A percentile compares a stretch with the other conserved stretches of the same genome.
phyloP scores from a whole-genome alignment of 2,888 invertebrate genomes.

The Agriopis marginaria region DNA sequence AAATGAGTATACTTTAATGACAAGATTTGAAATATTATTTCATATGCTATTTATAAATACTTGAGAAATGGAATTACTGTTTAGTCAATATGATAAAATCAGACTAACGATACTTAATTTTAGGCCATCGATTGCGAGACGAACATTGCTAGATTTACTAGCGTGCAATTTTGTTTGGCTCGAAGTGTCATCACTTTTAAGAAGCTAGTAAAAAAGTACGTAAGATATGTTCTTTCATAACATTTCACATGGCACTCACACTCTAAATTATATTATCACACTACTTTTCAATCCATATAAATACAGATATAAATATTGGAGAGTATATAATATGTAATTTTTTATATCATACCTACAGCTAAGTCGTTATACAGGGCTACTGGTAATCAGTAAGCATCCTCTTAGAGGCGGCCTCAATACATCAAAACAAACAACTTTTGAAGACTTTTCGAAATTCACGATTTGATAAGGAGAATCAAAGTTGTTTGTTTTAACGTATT shows the following conservation, averaged over 20 bases:
- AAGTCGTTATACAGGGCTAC: too few species aligned
- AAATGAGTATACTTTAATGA: slow-evolving; percentile 24
- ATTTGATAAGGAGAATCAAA: too few species aligned
- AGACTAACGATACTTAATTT: slow-evolving; percentile 20
- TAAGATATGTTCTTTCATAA: slow-evolving; percentile 46
- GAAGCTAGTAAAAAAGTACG: slow-evolving; percentile 40
- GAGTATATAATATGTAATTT: slow-evolving; percentile 6
- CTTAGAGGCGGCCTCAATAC: too few species aligned
- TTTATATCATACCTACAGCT: too few species aligned
- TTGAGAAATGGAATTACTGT: slow-evolving; percentile 15
- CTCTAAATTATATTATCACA: slow-evolving; percentile 14
- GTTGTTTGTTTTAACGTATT: too few species aligned
- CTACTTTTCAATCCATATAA: slow-evolving; percentile 2
- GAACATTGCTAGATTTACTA: slow-evolving; percentile 2
- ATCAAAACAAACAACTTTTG: too few species aligned
- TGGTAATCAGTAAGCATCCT: too few species aligned
- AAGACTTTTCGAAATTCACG: too few species aligned
- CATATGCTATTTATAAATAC: slow-evolving; percentile 25
- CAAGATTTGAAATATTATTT: slow-evolving; percentile 19
- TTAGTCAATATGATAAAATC: slow-evolving; percentile 23
- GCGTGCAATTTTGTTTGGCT: slow-evolving; percentile 32
- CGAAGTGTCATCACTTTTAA: slow-evolving; percentile 26
- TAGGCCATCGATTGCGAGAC: not conserved
- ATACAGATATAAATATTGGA: slow-evolving; percentile 5
- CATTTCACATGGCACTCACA: slow-evolving; percentile 51